Conservation (phyloP, 1,140 invertebrate species). For the Drosophila melanogaster region Release_6_plus_ISO1_MT NT_037436.4:5365501-5366000, state of each 20-base stretch:
- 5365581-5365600: conserved; percentile 69
- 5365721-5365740: conserved; percentile 45
- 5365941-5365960: conserved; percentile 61
- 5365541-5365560: conserved; percentile 52
- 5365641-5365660: conserved; percentile 62
- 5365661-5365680: conserved; percentile 45
- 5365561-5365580: conserved; percentile 21
- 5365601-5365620: conserved; percentile 53
- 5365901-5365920: conserved; percentile 65
- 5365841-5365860: not conserved
- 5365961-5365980: conserved; percentile 61
- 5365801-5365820: conserved; percentile 59
- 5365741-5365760: conserved; percentile 2
- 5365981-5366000: conserved; percentile 21
- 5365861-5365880: conserved; percentile 32
- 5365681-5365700: conserved; percentile 21
- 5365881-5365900: conserved; percentile 32
- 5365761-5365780: conserved; percentile 17
- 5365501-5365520: conserved; percentile 45
- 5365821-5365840: conserved; percentile 29
- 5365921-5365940: conserved; percentile 56
- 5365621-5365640: conserved; percentile 77
- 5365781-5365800: conserved; percentile 75
- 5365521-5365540: conserved; percentile 30
- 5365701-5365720: conserved; percentile 40